Base-by-base conservation (phyloP, 1,140 invertebrate genomes). In the Atta texana region DNA sequence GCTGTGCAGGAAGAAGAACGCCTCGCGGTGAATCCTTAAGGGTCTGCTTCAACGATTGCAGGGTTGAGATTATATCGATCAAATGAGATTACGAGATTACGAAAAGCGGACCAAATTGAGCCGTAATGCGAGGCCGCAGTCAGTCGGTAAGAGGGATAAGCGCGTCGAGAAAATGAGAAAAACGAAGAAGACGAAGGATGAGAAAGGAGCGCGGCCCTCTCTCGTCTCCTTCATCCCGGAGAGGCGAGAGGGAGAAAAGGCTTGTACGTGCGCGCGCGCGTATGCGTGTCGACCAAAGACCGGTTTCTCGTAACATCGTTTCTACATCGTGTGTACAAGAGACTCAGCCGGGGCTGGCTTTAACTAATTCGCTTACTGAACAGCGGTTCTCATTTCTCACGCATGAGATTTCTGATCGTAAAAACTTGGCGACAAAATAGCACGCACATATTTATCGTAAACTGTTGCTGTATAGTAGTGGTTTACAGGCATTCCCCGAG, bases 301-400 rank as follows among this genome's bases (percentile, higher is more conserved):
- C 93, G 93, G 93, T 94, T 94, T 92, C 93, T 92, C 92, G 92
- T 94, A 94, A 94, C 93, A 93, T 87, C 89, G 93, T 92, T 93
- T 90, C 93, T 93, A 94, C 93, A 94, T 93, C 92, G 93, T 93
- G 91, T 93, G 92, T 94, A 94, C 93, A 93, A 93, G 89, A 90
- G 89, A 90, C 88, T 87, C 74, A 64, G 71, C 85, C 91, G 87
- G 92, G 89, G 49, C 66, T 91, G 92, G 92, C 92, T 94, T 90
- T 93, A 93, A 93, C 93, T 94, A 94, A 94, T 94, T 94, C 92
- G 86, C 85, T 91, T 90, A 92, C 90, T 91, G 89, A 84, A 28
- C 89, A 84, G 77, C 16, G 90, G 74, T 90, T 90, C 90, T 90
- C 87, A 72, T 28, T 66, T 75, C 51, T 31, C 49, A n/a, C 80